Evolutionary conservation across 2,113 vertebrate genomes (phyloP).

Genomic region (Eubucco bourcierii): DNA sequence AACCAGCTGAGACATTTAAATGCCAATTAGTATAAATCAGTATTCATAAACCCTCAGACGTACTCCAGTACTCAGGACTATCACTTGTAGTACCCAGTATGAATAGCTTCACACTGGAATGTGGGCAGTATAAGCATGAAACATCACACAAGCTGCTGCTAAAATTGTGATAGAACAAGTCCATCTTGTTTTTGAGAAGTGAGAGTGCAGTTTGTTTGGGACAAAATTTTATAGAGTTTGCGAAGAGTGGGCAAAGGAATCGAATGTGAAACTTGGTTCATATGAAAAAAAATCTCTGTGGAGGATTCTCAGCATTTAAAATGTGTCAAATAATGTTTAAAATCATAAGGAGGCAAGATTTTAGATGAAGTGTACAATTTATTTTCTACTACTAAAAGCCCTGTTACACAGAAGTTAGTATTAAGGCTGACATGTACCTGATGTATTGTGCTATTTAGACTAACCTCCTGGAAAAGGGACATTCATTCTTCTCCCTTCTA

Average conservation of each 20-base stretch:
- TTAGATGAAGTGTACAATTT: background rate
- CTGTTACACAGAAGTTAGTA: background rate
- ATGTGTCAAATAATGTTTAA: background rate
- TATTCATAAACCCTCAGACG: constrained; percentile 4
- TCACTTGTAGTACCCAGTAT: background rate
- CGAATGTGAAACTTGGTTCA: background rate
- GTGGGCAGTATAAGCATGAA: background rate
- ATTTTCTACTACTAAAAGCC: background rate
- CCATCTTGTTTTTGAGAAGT: constrained; percentile 9
- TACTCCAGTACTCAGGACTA: background rate
- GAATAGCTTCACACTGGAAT: constrained; percentile 9
- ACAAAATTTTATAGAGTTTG: background rate
- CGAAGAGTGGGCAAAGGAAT: background rate
- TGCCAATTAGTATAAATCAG: background rate
- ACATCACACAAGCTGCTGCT: background rate
- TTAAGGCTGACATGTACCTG: background rate
- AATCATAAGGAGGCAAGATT: background rate
- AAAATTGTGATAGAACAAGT: constrained; percentile 17
- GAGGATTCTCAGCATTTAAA: background rate
- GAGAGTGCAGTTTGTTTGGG: background rate
- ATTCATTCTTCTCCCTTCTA: background rate
- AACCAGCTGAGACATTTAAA: background rate
- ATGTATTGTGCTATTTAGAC: background rate
- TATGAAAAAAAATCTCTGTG: background rate
- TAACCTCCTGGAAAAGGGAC: too few species aligned